Evolutionary conservation across 1,140 invertebrate species (phyloP).

Genomic region (Listronotus oregonensis): DNA sequence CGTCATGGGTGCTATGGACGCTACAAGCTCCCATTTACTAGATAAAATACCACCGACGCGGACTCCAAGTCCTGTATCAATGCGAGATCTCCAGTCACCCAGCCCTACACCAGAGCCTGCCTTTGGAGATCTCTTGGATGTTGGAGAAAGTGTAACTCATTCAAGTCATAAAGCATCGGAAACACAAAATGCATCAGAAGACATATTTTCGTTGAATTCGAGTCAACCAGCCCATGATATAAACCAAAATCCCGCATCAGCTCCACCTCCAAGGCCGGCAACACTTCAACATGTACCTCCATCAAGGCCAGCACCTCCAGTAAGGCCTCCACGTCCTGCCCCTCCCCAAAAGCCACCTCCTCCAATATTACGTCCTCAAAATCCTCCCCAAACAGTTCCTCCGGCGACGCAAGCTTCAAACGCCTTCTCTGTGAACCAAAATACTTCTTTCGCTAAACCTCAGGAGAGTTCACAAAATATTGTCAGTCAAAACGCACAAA

Average conservation of each 20-base stretch:
- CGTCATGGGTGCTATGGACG: slow-evolving; percentile 86
- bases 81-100: slow-evolving; percentile 77
- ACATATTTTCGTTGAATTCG: slow-evolving; percentile 41
- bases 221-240: slow-evolving; percentile 45
- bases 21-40: slow-evolving; percentile 80
- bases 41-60: slow-evolving; percentile 81
- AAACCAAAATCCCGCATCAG: slow-evolving; percentile 55
- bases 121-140: slow-evolving; percentile 69
- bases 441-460: background rate
- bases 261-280: slow-evolving; percentile 34
- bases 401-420: background rate
- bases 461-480: background rate
- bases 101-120: slow-evolving; percentile 80
- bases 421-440: background rate
- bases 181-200: slow-evolving; percentile 17
- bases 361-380: slow-evolving; percentile 23
- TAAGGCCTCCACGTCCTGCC: slow-evolving; percentile 44
- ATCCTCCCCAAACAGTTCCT: slow-evolving; percentile 9
- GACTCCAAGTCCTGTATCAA: slow-evolving; percentile 80
- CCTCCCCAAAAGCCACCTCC: slow-evolving; percentile 48
- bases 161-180: slow-evolving; percentile 13
- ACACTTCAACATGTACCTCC: slow-evolving; percentile 27
- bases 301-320: slow-evolving; percentile 55
- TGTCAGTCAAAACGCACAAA: slow-evolving; percentile 17
- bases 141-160: slow-evolving; percentile 52